phyloP scores from a whole-genome alignment of 1,140 invertebrate species.

The Glossosoma conforme region DNA sequence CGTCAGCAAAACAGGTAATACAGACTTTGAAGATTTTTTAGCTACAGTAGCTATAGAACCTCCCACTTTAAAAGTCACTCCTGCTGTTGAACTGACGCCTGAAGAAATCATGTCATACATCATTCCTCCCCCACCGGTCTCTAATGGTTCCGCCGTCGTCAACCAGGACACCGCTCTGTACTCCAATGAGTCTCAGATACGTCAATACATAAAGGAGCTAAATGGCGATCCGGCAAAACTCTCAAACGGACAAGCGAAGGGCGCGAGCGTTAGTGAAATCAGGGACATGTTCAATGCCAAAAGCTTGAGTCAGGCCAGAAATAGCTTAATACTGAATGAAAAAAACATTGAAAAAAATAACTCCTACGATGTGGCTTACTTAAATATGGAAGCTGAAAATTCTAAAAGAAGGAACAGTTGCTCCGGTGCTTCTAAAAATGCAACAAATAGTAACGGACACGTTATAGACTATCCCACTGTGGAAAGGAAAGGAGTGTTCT shows the following conservation, averaged over 20 bases:
- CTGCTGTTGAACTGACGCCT: conserved; percentile 65
- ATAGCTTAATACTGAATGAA: conserved; percentile 48
- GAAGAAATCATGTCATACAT: conserved; percentile 76
- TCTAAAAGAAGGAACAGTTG: conserved; percentile 45
- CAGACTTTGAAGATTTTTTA: conserved; percentile 73
- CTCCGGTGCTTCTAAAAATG: conserved; percentile 37
- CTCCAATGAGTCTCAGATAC: conserved; percentile 40
- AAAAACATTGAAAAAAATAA: conserved; percentile 35
- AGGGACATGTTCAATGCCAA: conserved; percentile 49
- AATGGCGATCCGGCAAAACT: conserved; percentile 29
- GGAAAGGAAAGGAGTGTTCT: conserved; percentile 62
- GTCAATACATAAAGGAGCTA: conserved; percentile 33
- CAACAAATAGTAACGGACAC: conserved; percentile 41
- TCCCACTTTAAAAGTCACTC: conserved; percentile 61
- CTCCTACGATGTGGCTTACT: conserved; percentile 25
- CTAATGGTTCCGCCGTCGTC: conserved; percentile 40
- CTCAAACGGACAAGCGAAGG: conserved; percentile 45
- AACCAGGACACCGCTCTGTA: conserved; percentile 38
- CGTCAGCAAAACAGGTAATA: conserved; percentile 26
- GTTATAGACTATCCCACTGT: conserved; percentile 63
- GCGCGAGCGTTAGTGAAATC: conserved; percentile 49
- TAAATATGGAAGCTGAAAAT: conserved; percentile 44
- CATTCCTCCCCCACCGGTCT: conserved; percentile 70
- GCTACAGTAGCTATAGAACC: conserved; percentile 77
- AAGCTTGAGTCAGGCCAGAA: conserved; percentile 47